Evolutionary conservation across 2,888 invertebrate genomes (phyloP), one percentile per base, ranked within the genome.

Genomic region (Aspidapion aeneum): DNA sequence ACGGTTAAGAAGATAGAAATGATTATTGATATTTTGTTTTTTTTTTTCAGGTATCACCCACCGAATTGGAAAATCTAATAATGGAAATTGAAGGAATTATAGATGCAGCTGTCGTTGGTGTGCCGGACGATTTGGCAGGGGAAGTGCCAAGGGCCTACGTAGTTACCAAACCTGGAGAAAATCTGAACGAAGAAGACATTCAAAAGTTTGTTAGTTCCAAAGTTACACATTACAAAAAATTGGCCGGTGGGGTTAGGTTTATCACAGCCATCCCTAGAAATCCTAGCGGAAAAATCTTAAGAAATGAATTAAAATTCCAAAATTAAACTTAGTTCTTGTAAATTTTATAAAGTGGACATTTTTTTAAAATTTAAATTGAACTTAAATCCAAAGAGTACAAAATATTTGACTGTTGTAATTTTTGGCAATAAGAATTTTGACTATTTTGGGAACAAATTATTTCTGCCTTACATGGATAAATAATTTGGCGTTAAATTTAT

Each of bases 21-120:
- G n/a, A n/a, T n/a, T n/a, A n/a, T n/a, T n/a, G n/a, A n/a, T n/a
- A n/a, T n/a, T n/a, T n/a, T n/a, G n/a, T n/a, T n/a, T n/a, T 69
- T 63, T 66, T 60, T 72, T 71, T 81, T 55, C 74, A 93, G 91
- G 93, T 94, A 21, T 90, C 94, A 0, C 94, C 94, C 19, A 91
- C 93, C 1, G 94, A 94, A 80, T 78, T 94, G 63, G 94, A 94
- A 79, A 89, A 87, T 69, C 76, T 93, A 3, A 84, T 94, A 52
- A 82, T 90, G 76, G 87, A 90, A 74, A 84, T 87, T 67, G 86
- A 88, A 0, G 87, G 86, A 63, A 87, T 94, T 12, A 84, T 85
- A 0, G 93, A 93, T 74, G 91, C 87, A 1, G 93, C 91, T 0
- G 93, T 93, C 0, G 87, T 93, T 9, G 93, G 92, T 0, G 82